phyloP scores from a whole-genome alignment of 2,888 invertebrate genomes.

The Chorisops tibialis region DNA sequence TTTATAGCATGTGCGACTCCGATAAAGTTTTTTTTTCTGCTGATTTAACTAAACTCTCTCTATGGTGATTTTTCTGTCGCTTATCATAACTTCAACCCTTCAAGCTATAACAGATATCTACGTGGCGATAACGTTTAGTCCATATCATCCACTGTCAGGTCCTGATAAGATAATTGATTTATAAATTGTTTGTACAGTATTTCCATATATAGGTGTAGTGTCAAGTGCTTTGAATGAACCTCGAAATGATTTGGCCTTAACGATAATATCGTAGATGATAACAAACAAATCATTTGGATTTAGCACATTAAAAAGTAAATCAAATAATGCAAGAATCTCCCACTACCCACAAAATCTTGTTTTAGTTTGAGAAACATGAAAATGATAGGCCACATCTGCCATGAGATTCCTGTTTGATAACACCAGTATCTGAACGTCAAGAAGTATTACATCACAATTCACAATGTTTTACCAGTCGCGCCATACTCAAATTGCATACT shows the following conservation, averaged over 20 bases:
- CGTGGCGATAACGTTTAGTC: conserved; percentile 20
- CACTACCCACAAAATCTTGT: no score
- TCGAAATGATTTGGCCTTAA: not conserved
- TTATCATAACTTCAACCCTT: conserved; percentile 6
- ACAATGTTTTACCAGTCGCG: no score
- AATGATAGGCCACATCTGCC: no score
- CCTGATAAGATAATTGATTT: conserved; percentile 34
- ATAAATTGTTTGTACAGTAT: conserved; percentile 31
- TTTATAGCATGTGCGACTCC: conserved; percentile 27
- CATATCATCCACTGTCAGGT: conserved; percentile 27
- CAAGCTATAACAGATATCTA: conserved; percentile 6
- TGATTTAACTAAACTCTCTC: conserved; percentile 2
- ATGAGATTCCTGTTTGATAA: no score
- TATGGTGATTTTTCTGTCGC: conserved; percentile 20
- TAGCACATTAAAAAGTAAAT: no score
- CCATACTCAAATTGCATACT: no score
- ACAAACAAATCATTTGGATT: conserved; percentile 9
- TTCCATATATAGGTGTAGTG: conserved; percentile 15
- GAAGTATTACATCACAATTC: no score
- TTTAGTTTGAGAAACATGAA: no score
- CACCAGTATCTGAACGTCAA: no score
- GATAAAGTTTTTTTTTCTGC: conserved; percentile 27
- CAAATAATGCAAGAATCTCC: no score
- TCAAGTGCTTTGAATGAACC: conserved; percentile 15
- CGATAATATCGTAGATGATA: conserved; percentile 18